Conservation (phyloP, 2,113 vertebrate species). For the Condylura cristata region DNA sequence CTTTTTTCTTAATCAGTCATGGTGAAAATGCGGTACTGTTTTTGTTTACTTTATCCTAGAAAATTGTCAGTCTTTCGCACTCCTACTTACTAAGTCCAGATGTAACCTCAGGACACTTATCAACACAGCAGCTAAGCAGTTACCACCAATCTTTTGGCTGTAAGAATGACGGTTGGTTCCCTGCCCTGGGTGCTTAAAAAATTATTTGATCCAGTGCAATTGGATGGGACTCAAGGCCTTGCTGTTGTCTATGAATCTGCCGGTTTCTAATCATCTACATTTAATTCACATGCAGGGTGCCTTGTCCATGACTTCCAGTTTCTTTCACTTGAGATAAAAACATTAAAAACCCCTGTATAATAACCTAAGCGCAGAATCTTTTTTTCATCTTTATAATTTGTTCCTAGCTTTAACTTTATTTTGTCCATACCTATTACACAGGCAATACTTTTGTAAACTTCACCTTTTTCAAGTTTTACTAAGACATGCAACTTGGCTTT, state of each 20-base stretch:
- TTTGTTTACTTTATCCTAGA: not conserved
- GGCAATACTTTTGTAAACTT: not conserved
- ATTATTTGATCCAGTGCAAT: not conserved
- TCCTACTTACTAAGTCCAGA: not conserved
- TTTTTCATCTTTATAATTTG: not conserved
- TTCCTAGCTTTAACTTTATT: not conserved
- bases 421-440: not conserved
- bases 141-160: not conserved
- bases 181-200: not conserved
- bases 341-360: not conserved
- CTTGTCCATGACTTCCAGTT: not conserved
- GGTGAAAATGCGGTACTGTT: not conserved
- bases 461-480: not conserved
- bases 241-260: not conserved
- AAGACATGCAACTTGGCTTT: slow-evolving; percentile 24
- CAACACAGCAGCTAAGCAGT: not conserved
- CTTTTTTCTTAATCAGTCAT: not conserved
- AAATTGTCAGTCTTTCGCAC: not conserved
- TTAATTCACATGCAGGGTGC: not conserved
- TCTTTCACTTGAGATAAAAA: not conserved
- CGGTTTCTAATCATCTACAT: not conserved
- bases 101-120: not conserved
- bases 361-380: not conserved
- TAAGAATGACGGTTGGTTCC: not conserved
- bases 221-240: not conserved